phyloP scores from a whole-genome alignment of 2,113 vertebrate species.

The Naja naja region DNA sequence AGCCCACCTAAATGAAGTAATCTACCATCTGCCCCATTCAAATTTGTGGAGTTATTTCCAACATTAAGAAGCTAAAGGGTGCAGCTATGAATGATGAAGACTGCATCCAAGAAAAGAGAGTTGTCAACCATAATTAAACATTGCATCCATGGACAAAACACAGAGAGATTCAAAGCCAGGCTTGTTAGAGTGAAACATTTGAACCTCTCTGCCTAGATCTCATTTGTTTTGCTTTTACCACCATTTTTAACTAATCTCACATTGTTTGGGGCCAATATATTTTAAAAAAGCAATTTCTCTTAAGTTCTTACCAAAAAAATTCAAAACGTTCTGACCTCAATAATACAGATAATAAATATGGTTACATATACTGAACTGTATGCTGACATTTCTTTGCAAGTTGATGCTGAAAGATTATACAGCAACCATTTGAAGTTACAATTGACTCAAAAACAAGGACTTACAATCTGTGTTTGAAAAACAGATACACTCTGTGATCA shows the following conservation, averaged over 20 bases:
- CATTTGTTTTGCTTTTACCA: not conserved
- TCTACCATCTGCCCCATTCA: not conserved
- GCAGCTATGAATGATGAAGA: not conserved
- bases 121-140: not conserved
- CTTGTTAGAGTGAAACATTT: not conserved
- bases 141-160: not conserved
- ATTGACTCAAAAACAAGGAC: not conserved
- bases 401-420: not conserved
- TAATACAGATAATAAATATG: not conserved
- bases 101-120: not conserved
- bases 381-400: not conserved
- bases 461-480: not conserved
- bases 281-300: not conserved
- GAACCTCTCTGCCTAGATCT: not conserved
- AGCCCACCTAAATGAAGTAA: not conserved
- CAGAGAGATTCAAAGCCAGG: not conserved
- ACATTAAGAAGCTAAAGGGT: not conserved
- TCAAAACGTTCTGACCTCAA: not conserved
- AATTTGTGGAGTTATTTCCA: not conserved
- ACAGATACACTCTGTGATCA: not conserved
- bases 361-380: not conserved
- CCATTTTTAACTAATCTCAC: not conserved
- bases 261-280: not conserved
- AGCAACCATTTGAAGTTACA: not conserved
- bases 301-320: not conserved